Percentiles rank a stretch among this genome's conserved stretches.
Conservation (phyloP, 92 coral and sea anemone species). For the Zoanthus sansibaricus region DNA sequence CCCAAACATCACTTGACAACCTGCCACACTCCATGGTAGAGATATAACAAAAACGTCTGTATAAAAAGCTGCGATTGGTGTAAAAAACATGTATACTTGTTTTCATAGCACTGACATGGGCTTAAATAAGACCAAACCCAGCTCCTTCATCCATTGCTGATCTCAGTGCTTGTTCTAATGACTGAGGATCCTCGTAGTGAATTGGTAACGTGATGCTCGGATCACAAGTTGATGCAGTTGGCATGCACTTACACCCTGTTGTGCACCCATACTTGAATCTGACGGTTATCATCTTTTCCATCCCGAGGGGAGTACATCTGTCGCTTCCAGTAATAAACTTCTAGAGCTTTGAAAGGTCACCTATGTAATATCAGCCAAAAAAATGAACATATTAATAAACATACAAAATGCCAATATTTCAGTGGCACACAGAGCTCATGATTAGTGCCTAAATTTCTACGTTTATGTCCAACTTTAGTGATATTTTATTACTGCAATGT, state of each 20-base stretch:
- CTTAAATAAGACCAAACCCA: constrained; percentile 46
- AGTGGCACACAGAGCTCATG: constrained; percentile 15
- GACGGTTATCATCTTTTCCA: constrained; percentile 43
- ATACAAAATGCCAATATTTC: background rate
- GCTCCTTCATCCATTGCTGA: constrained; percentile 38
- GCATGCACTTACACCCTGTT: constrained; percentile 9
- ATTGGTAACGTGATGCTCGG: constrained; percentile 15
- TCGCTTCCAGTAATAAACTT: constrained; percentile 48
- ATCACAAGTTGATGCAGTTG: constrained; percentile 17
- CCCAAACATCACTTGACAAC: constrained; percentile 2
- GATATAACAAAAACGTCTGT: constrained; percentile 11
- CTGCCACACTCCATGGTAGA: constrained; percentile 13
- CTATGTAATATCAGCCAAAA: too few relatives aligned
- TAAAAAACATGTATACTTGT: constrained; percentile 3
- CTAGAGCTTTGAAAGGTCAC: constrained; percentile 53
- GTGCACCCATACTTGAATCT: constrained; percentile 40
- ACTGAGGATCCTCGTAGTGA: constrained; percentile 3
- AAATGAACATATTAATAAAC: too few relatives aligned
- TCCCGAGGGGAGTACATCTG: constrained; percentile 48
- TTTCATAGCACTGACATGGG: constrained; percentile 11
- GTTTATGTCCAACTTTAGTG: constrained; percentile 12
- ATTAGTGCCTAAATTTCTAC: constrained; percentile 6
- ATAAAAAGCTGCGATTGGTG: constrained; percentile 13
- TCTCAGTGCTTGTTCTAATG: constrained; percentile 35
- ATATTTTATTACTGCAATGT: constrained; percentile 11